Percentiles rank a stretch among this genome's conserved stretches.
Evolutionary conservation across 2,888 invertebrate species (phyloP).

Genomic region (Bimastos eiseni): DNA sequence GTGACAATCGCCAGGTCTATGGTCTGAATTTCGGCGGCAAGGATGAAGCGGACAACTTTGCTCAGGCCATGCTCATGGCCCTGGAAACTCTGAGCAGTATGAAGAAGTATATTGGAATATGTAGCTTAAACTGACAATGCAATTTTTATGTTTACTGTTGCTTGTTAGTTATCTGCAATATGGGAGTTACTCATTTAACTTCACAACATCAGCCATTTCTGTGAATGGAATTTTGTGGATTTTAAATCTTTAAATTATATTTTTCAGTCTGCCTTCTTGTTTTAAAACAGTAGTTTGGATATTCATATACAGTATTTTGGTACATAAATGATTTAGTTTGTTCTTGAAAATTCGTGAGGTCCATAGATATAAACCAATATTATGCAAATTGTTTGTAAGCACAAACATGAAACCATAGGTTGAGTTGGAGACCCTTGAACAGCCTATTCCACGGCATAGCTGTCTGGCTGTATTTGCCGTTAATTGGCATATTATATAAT

Average conservation of each 20-base stretch:
- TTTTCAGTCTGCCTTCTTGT: background rate
- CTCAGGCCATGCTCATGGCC: constrained; percentile 91
- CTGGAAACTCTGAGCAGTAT: constrained; percentile 72
- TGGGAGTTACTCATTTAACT: background rate
- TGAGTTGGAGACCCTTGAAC: background rate
- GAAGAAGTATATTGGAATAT: background rate
- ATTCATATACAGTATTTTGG: no score
- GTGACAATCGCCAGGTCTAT: constrained; percentile 84
- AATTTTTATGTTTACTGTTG: background rate
- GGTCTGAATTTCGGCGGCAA: constrained; percentile 95
- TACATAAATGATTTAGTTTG: no score
- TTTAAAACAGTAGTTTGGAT: background rate
- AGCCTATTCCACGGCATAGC: no score
- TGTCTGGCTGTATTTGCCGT: background rate
- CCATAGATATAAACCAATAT: no score
- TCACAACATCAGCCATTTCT: no score
- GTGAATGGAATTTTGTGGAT: no score
- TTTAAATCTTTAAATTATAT: background rate
- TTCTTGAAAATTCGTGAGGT: no score
- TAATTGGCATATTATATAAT: background rate
- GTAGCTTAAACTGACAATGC: no score
- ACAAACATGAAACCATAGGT: background rate
- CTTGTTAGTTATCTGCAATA: background rate
- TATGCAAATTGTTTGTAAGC: no score
- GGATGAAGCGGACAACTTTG: constrained; percentile 94